A percentile compares a stretch with the other conserved stretches of the same genome.
Conservation (phyloP, 1,140 invertebrate genomes). For the Delia radicum region DNA sequence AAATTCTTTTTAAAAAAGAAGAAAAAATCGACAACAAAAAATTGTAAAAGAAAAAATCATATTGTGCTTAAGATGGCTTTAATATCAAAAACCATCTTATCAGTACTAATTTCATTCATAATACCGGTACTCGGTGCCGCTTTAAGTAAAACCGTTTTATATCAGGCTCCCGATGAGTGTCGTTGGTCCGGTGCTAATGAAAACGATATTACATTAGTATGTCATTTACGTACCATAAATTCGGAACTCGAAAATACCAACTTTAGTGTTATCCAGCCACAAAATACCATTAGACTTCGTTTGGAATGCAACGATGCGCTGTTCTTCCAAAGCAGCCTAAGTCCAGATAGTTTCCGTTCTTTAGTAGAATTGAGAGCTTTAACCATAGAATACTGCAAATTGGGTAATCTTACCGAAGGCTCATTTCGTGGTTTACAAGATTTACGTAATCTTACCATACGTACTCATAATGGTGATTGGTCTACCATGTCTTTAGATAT, state of each 20-base stretch:
- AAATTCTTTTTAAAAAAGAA: not conserved
- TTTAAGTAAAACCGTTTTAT: constrained; percentile 68
- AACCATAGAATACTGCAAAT: constrained; percentile 87
- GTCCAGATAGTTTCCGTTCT: constrained; percentile 79
- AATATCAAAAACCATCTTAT: constrained; percentile 30
- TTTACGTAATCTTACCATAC: constrained; percentile 78
- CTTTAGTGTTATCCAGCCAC: constrained; percentile 84
- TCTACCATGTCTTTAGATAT: constrained; percentile 80
- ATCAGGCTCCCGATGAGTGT: constrained; percentile 83
- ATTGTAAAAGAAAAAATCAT: not conserved
- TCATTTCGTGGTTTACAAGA: constrained; percentile 79
- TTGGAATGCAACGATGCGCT: constrained; percentile 82
- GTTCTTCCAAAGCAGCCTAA: constrained; percentile 84
- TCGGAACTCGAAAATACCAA: constrained; percentile 87
- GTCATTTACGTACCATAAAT: constrained; percentile 80
- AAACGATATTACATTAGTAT: constrained; percentile 75
- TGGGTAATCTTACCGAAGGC: constrained; percentile 81
- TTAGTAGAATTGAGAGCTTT: constrained; percentile 79
- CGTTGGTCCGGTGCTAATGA: constrained; percentile 71
- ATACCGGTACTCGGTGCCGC: constrained; percentile 69
- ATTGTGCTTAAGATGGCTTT: constrained; percentile 26
- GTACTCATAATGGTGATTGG: constrained; percentile 88
- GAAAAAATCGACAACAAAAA: not conserved
- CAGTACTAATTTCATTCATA: constrained; percentile 65
- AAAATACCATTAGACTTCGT: constrained; percentile 77